phyloP scores from a whole-genome alignment of 1,140 invertebrate genomes.

The Lepidostoma basale region DNA sequence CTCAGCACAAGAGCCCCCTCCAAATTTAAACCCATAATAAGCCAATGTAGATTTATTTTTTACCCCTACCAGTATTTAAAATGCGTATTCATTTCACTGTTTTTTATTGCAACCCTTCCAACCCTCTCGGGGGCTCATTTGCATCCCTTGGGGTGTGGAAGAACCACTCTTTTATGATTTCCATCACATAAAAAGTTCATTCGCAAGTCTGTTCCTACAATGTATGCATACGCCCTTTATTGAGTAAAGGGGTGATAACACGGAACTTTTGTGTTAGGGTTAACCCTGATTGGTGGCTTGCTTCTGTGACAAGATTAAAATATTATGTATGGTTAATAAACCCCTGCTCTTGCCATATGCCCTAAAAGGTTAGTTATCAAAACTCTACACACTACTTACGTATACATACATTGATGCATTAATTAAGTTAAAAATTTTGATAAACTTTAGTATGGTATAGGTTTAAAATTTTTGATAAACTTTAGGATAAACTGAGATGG shows the following conservation, averaged over 20 bases:
- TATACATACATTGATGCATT: too few species aligned
- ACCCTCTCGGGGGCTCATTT: constrained; percentile 41
- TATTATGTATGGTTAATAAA: too few species aligned
- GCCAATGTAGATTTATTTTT: constrained; percentile 38
- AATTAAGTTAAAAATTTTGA: too few species aligned
- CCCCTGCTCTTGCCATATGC: neutral
- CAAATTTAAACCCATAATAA: constrained; percentile 42
- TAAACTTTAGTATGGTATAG: too few species aligned
- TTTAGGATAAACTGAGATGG: too few species aligned
- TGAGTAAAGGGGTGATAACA: constrained; percentile 9
- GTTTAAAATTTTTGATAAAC: too few species aligned
- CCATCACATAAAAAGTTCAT: constrained; percentile 30
- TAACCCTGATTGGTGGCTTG: constrained; percentile 30
- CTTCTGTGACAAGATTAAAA: constrained; percentile 11
- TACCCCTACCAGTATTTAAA: constrained; percentile 38
- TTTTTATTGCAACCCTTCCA: constrained; percentile 31
- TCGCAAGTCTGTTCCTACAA: constrained; percentile 33
- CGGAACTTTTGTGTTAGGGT: constrained; percentile 15
- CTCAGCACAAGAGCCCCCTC: constrained; percentile 22
- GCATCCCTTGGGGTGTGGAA: constrained; percentile 38
- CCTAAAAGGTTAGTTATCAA: too few species aligned
- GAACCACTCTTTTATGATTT: constrained; percentile 29
- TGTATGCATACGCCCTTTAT: constrained; percentile 39
- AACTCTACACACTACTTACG: too few species aligned
- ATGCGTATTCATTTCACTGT: constrained; percentile 35